Evolutionary conservation across 2,888 invertebrate species (phyloP).

Genomic region (Drosophila suboccidentalis): DNA sequence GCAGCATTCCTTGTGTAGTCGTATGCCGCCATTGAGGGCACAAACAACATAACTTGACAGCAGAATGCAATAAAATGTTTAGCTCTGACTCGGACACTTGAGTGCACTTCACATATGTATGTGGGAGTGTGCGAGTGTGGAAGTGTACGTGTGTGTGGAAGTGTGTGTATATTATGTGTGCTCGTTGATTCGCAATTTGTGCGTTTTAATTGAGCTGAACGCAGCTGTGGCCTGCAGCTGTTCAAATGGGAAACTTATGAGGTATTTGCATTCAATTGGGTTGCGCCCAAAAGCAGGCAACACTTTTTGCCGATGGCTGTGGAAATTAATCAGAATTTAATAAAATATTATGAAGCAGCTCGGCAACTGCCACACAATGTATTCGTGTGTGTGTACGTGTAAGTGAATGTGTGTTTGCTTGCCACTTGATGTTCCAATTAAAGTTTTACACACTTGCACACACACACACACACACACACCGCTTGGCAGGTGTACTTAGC

Average conservation of each 20-base stretch:
- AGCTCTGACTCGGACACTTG: slow-evolving; percentile 51
- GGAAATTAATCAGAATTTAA: slow-evolving; percentile 78
- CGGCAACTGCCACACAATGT: slow-evolving; percentile 49
- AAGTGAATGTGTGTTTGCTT: slow-evolving; percentile 14
- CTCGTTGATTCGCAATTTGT: slow-evolving; percentile 71
- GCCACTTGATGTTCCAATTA: slow-evolving; percentile 80
- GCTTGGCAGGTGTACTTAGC: slow-evolving; percentile 72
- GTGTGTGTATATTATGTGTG: slow-evolving; percentile 31
- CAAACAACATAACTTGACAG: slow-evolving; percentile 24
- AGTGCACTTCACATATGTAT: slow-evolving; percentile 34
- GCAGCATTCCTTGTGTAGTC: slow-evolving; percentile 10
- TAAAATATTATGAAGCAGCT: slow-evolving; percentile 74
- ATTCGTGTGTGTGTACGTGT: background rate
- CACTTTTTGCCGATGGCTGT: slow-evolving; percentile 46
- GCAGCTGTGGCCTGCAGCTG: slow-evolving; percentile 58
- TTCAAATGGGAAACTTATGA: slow-evolving; percentile 42
- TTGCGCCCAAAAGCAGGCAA: slow-evolving; percentile 69
- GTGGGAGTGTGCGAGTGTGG: background rate
- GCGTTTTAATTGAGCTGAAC: slow-evolving; percentile 72
- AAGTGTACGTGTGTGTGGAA: slow-evolving; percentile 14
- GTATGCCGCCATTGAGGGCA: slow-evolving; percentile 19
- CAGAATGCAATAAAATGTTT: slow-evolving; percentile 71
- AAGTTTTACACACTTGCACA: slow-evolving; percentile 59
- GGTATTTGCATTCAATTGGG: slow-evolving; percentile 36
- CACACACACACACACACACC: slow-evolving; percentile 3